These are phyloP conservation scores for Pluvianellus socialis DNA, from an alignment of 2,113 vertebrate genomes.

Conservation along the genomic window DNA sequence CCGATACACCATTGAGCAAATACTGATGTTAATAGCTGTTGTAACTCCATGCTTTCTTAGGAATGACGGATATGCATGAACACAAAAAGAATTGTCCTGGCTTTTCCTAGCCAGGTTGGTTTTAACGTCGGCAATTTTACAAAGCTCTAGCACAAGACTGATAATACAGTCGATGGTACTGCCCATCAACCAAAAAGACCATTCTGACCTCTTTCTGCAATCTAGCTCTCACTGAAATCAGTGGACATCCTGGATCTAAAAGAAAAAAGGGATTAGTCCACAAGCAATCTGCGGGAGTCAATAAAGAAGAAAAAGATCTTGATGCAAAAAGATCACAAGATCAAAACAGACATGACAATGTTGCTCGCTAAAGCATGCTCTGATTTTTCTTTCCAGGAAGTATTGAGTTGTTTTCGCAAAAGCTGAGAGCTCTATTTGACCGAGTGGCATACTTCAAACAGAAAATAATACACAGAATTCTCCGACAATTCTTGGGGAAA, in stretches of 20 bases:
- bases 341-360: background rate
- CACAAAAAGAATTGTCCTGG: background rate
- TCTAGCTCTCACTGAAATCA: background rate
- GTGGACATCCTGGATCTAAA: background rate
- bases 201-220: background rate
- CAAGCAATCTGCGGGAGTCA: background rate
- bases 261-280: background rate
- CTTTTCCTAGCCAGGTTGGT: background rate
- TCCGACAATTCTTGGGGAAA: background rate
- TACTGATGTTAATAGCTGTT: background rate
- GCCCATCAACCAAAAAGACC: background rate
- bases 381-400: background rate
- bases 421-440: background rate
- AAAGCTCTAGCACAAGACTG: background rate
- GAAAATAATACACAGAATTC: background rate
- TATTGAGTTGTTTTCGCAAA: background rate
- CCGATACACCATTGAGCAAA: background rate
- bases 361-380: background rate
- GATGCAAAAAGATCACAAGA: background rate
- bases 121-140: background rate
- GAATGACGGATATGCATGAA: background rate
- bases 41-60: background rate
- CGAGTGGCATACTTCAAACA: background rate
- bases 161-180: background rate
- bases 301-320: background rate